These are phyloP conservation scores for Notocelia uddmanniana DNA, from an alignment of 2,888 invertebrate genomes.

Conservation along the genomic window DNA sequence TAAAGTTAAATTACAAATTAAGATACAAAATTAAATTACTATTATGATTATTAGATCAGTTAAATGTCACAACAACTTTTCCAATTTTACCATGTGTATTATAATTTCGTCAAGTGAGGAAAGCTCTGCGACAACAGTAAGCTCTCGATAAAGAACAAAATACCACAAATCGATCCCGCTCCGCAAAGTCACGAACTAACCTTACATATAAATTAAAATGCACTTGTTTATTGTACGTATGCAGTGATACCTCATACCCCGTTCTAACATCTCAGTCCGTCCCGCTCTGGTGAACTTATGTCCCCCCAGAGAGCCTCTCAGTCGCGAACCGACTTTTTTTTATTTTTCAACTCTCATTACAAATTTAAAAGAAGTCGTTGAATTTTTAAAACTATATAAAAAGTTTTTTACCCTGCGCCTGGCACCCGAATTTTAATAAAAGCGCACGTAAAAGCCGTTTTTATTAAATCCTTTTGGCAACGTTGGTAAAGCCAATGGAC, in stretches of 20 bases:
- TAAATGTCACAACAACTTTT: too few species aligned
- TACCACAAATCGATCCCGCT: too few species aligned
- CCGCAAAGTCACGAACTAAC: too few species aligned
- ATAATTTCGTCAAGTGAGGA: too few species aligned
- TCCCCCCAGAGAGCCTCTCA: constrained; percentile 33
- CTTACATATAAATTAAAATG: too few species aligned
- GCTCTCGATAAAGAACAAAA: too few species aligned
- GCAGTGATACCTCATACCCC: constrained; percentile 15
- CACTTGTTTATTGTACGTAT: background rate
- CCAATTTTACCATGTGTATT: too few species aligned
- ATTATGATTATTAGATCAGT: too few species aligned
- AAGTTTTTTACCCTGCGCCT: constrained; percentile 15
- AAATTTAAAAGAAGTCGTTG: constrained; percentile 44
- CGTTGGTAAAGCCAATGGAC: constrained; percentile 9
- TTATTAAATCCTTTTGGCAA: constrained; percentile 18
- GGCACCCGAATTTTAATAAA: constrained; percentile 30
- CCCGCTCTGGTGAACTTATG: constrained; percentile 42
- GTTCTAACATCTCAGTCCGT: constrained; percentile 7
- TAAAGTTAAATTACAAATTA: too few species aligned
- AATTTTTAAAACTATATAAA: constrained; percentile 44
- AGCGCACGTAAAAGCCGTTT: constrained; percentile 4
- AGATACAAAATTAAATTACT: too few species aligned
- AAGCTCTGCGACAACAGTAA: too few species aligned
- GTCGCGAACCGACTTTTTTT: constrained; percentile 40
- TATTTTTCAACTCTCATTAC: constrained; percentile 44